Conservation (phyloP, 2,113 vertebrate species). For the Elanus axillaris region DNA sequence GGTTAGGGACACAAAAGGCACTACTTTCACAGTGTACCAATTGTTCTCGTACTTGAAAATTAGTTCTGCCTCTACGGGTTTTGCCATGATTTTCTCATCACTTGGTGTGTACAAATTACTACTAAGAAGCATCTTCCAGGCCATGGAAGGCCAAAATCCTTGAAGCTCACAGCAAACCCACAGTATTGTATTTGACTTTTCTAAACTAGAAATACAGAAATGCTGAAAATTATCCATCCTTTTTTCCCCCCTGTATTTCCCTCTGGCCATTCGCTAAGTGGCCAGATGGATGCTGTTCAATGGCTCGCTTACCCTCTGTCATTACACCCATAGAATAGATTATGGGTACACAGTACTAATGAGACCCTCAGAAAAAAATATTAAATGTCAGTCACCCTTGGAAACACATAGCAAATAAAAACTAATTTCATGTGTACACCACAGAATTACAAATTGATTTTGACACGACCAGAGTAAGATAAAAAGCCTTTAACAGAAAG, state of each 20-base stretch:
- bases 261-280: neutral
- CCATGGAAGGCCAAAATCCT: neutral
- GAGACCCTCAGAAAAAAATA: conserved; percentile 50
- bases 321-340: conserved; percentile 2
- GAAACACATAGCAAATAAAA: conserved; percentile 53
- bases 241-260: neutral
- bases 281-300: conserved; percentile 16
- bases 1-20: neutral
- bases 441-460: conserved; percentile 52
- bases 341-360: conserved; percentile 34
- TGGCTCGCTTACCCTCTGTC: conserved; percentile 30
- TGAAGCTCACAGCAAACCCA: neutral
- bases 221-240: neutral
- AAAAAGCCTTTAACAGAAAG: conserved; percentile 55
- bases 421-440: conserved; percentile 36
- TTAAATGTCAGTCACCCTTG: conserved; percentile 51
- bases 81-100: neutral
- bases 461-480: conserved; percentile 42
- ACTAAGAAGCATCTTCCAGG: neutral
- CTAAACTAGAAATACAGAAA: neutral
- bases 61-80: neutral
- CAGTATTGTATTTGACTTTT: neutral
- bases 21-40: neutral
- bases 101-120: neutral
- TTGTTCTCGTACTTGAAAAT: neutral